Evolutionary conservation across 2,797 vertebrate species (phyloP), one percentile per base, ranked within the genome.

Genomic region (Sciaenops ocellatus): DNA sequence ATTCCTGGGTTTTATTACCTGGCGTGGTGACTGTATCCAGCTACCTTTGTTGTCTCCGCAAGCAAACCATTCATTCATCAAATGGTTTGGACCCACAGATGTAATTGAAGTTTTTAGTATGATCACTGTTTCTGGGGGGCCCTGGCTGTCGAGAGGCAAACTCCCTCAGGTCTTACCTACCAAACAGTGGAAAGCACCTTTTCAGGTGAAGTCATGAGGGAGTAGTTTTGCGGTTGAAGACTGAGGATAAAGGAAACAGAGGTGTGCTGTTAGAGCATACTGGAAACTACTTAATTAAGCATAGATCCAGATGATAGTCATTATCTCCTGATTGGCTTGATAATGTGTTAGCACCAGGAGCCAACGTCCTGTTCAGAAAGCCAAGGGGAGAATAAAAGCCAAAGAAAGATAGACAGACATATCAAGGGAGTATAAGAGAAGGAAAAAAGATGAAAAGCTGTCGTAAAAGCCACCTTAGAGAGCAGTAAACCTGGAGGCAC

Each of bases 131-230:
- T 90, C 83, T 88, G 87, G 89, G 87, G 86, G 91, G 86, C 80
- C 84, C 68, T 69, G 65, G 82, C 78, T 91, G 87, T 87, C 83
- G 87, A 85, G 85, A 85, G 59, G 52, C 72, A 87, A 80, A 86
- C 83, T 62, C 89, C 87, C 84, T 87, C 55, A 38, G 89, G 89
- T 86, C 86, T 90, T 84, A 90, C 76, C 82, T 80, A 71, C 76
- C 46, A 67, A 90, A 82, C 60, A 93, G 94, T 95, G 96, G 96
- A 97, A 97, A 97, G 94, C 94, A 96, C 96, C 94, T 93, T 85
- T 93, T 90, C 92, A 92, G 77, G 85, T 91, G 89, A 94, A 93
- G 93, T 95, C 94, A 95, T 86, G 90, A 83, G 87, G 92, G 89
- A 85, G 85, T 76, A 65, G 61, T 93, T 94, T 91, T 92, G 85